A percentile compares a stretch with the other conserved stretches of the same genome.
Evolutionary conservation across 2,797 vertebrate genomes (phyloP).

Genomic region (Bovichtus variegatus): DNA sequence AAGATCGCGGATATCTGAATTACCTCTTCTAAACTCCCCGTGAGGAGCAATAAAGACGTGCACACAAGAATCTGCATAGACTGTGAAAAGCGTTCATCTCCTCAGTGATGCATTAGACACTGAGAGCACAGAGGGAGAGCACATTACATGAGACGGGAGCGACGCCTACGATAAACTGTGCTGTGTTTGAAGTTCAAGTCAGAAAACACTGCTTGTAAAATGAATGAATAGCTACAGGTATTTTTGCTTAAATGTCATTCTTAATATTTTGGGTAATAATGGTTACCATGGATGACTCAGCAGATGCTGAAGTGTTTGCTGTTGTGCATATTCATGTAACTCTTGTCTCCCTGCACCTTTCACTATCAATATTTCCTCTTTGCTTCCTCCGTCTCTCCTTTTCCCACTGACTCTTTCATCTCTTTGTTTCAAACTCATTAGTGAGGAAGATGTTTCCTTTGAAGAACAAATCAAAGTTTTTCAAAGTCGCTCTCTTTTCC

Average conservation of each 20-base stretch:
- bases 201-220: not conserved
- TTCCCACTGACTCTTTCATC: slow-evolving; percentile 10
- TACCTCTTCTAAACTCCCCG: slow-evolving; percentile 24
- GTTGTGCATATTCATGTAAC: not conserved
- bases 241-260: not conserved
- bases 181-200: slow-evolving; percentile 3
- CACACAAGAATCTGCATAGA: slow-evolving; percentile 2
- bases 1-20: slow-evolving; percentile 29
- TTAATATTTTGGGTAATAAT: not conserved
- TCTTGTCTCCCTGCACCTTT: not conserved
- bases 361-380: not conserved
- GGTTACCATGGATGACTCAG: not conserved
- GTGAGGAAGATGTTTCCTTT: slow-evolving; percentile 5
- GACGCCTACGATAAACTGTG: not conserved
- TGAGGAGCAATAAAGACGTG: slow-evolving; percentile 23
- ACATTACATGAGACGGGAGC: slow-evolving; percentile 24
- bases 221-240: not conserved
- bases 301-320: not conserved
- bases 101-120: slow-evolving; percentile 37
- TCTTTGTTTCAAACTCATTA: not conserved
- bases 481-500: not conserved
- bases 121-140: slow-evolving; percentile 12
- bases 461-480: not conserved
- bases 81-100: slow-evolving; percentile 20
- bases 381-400: not conserved